Evolutionary conservation across 2,888 invertebrate genomes (phyloP), one percentile per base, ranked within the genome.

Genomic region (Adineta ricciae): DNA sequence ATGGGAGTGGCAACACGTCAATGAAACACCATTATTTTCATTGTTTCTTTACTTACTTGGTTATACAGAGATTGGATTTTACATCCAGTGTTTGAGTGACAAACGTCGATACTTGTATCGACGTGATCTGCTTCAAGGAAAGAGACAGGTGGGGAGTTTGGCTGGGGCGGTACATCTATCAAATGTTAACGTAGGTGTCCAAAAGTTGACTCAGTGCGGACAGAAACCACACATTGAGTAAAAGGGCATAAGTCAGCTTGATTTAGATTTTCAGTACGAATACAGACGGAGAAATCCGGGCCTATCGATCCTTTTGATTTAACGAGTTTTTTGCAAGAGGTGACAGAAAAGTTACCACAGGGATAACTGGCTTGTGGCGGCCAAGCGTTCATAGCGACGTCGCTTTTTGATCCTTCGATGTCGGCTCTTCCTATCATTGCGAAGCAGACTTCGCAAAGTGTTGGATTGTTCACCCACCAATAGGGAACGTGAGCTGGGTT

Each of bases 361-460:
- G 93, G 92, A 93, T 93, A 93, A 92, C 92, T 93, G 92, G 92
- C 92, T 92, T 92, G 92, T 92, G 92, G 92, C 88, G 91, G 92
- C 92, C 91, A 91, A 93, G 92, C 92, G 92, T 91, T 91, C 92
- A 91, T 92, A 93, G 92, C 92, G 92, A 93, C 92, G 92, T 93
- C 91, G 92, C 92, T 92, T 93, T 93, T 93, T 93, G 93, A 93
- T 93, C 92, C 89, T 92, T 93, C 93, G 93, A 93, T 93, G 92
- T 93, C 93, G 93, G 93, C 93, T 93, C 93, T 93, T 93, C 93
- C 93, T 93, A 93, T 93, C 93, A 93, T 93, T 93, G 93, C 91
- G 93, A 93, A 93, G 93, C 93, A 92, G 92, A 93, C 93, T 92
- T 93, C 92, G 91, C 92, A 92, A 93, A 93, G 93, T 91, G 93